Evolutionary conservation across 2,888 invertebrate genomes (phyloP).

Genomic region (Hipparchia sbordonii): DNA sequence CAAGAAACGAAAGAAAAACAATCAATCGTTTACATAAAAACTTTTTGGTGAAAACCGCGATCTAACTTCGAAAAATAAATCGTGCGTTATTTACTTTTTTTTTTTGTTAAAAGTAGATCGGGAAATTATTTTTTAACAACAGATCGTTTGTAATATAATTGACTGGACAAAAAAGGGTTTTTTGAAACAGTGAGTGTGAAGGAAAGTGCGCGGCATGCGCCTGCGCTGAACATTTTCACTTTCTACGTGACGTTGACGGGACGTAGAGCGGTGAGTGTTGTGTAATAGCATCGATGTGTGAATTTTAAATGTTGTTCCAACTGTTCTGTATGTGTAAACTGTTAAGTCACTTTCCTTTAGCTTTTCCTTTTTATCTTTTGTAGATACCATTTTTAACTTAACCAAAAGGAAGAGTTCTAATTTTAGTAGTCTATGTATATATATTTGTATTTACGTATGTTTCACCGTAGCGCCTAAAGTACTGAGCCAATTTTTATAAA

Average conservation of each 20-base stretch:
- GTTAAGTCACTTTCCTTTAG: conserved; percentile 6
- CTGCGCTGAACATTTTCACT: conserved; percentile 70
- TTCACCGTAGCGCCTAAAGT: no score
- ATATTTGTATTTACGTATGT: no score
- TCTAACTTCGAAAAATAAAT: background rate
- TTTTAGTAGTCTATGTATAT: no score
- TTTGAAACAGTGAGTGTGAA: conserved; percentile 50
- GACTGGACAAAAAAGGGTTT: conserved; percentile 19
- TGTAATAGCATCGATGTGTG: conserved; percentile 49
- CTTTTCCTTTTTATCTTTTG: conserved; percentile 2
- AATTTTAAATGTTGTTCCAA: conserved; percentile 31
- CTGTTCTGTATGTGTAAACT: conserved; percentile 8
- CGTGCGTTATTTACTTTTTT: background rate
- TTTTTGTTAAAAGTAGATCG: background rate
- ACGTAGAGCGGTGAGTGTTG: conserved; percentile 67
- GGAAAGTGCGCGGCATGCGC: conserved; percentile 70
- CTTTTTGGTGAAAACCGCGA: conserved; percentile 3
- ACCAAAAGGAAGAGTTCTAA: no score
- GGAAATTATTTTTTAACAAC: conserved; percentile 1
- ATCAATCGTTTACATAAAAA: background rate
- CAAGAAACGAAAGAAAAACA: conserved; percentile 21
- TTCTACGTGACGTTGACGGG: conserved; percentile 70
- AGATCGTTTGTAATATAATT: background rate
- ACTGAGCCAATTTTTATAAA: no score
- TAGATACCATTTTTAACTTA: background rate